Base-by-base conservation (phyloP, 2,888 invertebrate species). In the Pristionchus arcanus region DNA sequence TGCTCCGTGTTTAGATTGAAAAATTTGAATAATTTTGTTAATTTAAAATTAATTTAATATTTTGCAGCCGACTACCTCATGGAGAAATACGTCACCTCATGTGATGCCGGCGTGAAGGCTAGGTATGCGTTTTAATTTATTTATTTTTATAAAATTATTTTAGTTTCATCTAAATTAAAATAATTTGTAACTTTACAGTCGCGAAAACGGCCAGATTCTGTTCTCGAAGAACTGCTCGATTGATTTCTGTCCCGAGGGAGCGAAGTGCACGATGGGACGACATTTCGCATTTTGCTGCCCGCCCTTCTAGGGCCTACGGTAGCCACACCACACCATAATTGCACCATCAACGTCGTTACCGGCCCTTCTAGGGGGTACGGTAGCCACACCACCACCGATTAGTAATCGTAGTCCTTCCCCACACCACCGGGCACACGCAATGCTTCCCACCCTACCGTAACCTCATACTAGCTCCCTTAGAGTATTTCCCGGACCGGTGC, bases 211-310 rank as follows among this genome's bases (percentile, higher is more conserved):
- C 16, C 87, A 68, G 42, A 87, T 87, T 34, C 87, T 87, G n/a
- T 87, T 53, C 68, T 87, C 87, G 0, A 9, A n/a, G 11, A 68
- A 68, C 68, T 87, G 87, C 53, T 68, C 87, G 28, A 87, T 87
- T 31, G 68, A 87, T 28, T 87, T 87, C 87, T 87, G 87, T 25
- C 87, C 87, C 37, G 49, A 68, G 0, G 68, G 68, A 4, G 87
- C 87, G 1, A 16, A 25, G 28, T 87, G 87, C 31, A 68, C 68
- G 68, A 87, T 87, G 87, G 87, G 87, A 25, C 42, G 37, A 37
- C 42, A 87, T 28, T 87, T 87, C 49, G 87, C 87, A 31, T 87
- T 87, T 49, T 87, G 87, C 68, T 87, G 87, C 53, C 87, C 87
- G 28, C 87, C 87, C 42, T 87, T 87, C 68, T 87, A 85, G 84